phyloP scores from a whole-genome alignment of 2,888 invertebrate genomes.

The Eilema caniola region DNA sequence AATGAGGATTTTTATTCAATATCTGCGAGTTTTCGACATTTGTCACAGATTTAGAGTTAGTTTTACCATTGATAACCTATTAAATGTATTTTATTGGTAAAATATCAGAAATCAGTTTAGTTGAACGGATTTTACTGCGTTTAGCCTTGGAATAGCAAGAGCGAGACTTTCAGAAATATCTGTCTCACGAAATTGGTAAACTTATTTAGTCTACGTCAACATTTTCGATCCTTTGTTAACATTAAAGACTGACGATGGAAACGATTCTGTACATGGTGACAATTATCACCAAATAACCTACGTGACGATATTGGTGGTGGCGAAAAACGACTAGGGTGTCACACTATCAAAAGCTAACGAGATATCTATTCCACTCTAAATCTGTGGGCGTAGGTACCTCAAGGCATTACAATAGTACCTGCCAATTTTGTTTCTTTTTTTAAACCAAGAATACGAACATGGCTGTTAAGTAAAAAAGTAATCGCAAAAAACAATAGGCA shows the following conservation, averaged over 20 bases:
- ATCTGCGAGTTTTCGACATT: neutral
- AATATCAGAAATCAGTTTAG: neutral
- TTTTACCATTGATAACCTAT: too few relatives aligned
- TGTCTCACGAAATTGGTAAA: too few relatives aligned
- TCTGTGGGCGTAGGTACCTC: slow-evolving; percentile 2
- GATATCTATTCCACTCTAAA: neutral
- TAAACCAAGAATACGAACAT: neutral
- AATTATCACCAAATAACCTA: too few relatives aligned
- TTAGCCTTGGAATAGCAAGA: too few relatives aligned
- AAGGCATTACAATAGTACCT: slow-evolving; percentile 5
- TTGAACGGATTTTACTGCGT: too few relatives aligned
- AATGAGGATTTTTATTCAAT: neutral
- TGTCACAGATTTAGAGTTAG: neutral
- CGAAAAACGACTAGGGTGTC: too few relatives aligned
- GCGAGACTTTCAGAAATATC: too few relatives aligned
- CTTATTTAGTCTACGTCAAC: neutral
- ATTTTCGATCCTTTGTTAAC: neutral
- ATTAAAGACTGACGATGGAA: too few relatives aligned
- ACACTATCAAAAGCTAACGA: too few relatives aligned
- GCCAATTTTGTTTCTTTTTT: neutral
- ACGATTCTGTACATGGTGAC: too few relatives aligned
- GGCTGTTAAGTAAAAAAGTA: slow-evolving; percentile 16
- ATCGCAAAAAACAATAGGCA: slow-evolving; percentile 19
- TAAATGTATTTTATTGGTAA: too few relatives aligned
- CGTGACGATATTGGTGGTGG: too few relatives aligned